Conservation (phyloP, 2,113 vertebrate genomes). For the Phaethon lepturus region DNA sequence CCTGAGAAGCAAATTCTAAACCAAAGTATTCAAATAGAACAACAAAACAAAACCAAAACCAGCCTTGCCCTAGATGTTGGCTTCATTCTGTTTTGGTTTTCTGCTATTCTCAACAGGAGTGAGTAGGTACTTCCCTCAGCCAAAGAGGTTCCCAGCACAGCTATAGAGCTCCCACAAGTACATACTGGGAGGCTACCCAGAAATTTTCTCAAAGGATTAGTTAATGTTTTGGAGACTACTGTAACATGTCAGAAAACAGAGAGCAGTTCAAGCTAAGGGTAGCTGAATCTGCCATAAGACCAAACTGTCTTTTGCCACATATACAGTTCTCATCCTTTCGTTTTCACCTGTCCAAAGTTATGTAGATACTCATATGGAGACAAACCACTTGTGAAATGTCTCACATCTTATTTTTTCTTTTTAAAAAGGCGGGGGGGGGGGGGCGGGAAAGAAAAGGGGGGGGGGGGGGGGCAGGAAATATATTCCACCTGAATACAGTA, state of each 20-base stretch:
- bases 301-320: background rate
- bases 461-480: fast-evolving
- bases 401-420: background rate
- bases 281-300: background rate
- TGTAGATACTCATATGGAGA: background rate
- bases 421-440: fast-evolving
- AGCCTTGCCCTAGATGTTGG: background rate
- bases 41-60: background rate
- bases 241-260: background rate
- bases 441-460: too few relatives aligned
- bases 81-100: background rate
- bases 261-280: background rate
- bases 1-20: background rate
- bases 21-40: background rate
- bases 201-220: background rate
- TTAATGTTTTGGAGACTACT: background rate
- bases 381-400: background rate
- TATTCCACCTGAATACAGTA: background rate
- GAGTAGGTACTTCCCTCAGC: background rate
- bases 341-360: background rate
- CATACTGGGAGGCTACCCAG: background rate
- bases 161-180: background rate
- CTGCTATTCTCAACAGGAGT: background rate
- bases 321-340: background rate
- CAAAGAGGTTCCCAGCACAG: background rate